Base-by-base conservation (phyloP, 2,113 vertebrate species). In the Syngnathus scovelli region DNA sequence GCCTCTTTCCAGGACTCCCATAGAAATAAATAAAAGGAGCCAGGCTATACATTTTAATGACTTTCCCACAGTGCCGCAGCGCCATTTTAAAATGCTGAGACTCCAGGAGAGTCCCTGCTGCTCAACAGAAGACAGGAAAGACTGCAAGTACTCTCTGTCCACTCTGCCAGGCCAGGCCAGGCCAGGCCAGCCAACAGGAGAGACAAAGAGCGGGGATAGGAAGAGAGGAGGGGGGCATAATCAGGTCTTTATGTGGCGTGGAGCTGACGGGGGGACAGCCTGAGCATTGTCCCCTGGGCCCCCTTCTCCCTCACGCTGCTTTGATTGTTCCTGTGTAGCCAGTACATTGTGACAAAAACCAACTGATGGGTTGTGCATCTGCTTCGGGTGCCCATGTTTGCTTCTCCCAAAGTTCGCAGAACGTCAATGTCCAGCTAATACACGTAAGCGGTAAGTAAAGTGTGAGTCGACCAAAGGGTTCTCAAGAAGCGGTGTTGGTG, bases 21-120 rank as follows among this genome's bases (percentile, higher is more conserved):
- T 78, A 80, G 83, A 72, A 86, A 89, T 88, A 7, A 85, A 81
- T 83, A 72, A 86, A 89, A 88, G 79, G 83, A 66, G 85, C 62
- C 84, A 87, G 83, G 81, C 85, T 89, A 88, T 88, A 83, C 88
- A 90, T 88, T 89, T 92, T 86, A 91, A 91, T 91, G 87, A 88
- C 89, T 90, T 92, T 92, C 90, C 90, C 90, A 92, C 90, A 92
- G 88, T 73, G 83, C 80, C 80, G 85, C 81, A 81, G 71, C 67
- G 69, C 78, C 75, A 70, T 69, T 62, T 88, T 80, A 84, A 86
- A 87, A 83, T 78, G 78, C 79, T 65, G 56, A 52, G 75, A 41
- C 68, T 60, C 49, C 78, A 80, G 68, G 78, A 83, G 83, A 86
- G 78, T 85, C 84, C 81, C 75, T 78, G 76, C 69, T 69, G 78